These are phyloP conservation scores for Pheucticus melanocephalus DNA, from an alignment of 2,113 vertebrate species.

Conservation along the genomic window DNA sequence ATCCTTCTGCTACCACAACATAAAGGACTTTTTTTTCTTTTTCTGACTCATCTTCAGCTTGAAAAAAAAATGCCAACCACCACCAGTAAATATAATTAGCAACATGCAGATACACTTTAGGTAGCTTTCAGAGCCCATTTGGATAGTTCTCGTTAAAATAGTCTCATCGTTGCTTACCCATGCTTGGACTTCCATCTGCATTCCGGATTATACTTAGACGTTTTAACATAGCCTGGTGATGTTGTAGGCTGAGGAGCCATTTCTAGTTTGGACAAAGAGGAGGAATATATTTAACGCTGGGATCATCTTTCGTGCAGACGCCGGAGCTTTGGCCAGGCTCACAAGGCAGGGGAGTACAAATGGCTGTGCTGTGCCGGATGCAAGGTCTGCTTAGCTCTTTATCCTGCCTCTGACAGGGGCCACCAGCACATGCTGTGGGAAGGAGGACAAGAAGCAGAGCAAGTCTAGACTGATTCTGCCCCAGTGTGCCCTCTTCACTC, in stretches of 20 bases:
- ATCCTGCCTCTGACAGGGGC: neutral
- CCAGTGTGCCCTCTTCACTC: neutral
- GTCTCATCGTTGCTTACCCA: neutral
- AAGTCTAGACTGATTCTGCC: neutral
- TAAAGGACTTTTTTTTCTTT: slow-evolving; percentile 63
- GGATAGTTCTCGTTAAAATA: slow-evolving; percentile 13
- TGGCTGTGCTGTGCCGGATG: neutral
- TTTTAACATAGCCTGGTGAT: neutral
- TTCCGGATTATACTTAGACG: neutral
- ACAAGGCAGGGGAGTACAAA: neutral
- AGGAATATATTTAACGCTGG: neutral
- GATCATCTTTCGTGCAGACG: neutral
- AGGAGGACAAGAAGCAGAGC: neutral
- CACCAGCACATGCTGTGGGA: neutral
- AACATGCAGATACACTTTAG: slow-evolving; percentile 52
- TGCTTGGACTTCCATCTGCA: neutral
- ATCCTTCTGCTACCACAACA: slow-evolving; percentile 73
- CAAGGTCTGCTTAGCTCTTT: neutral
- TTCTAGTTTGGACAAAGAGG: neutral
- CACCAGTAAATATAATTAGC: slow-evolving; percentile 69
- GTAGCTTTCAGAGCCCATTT: neutral
- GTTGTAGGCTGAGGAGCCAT: neutral
- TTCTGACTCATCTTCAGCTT: slow-evolving; percentile 69
- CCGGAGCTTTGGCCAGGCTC: neutral
- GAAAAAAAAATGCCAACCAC: neutral